Conservation (phyloP, 2,797 vertebrate genomes). For the Telmatherina bonti region DNA sequence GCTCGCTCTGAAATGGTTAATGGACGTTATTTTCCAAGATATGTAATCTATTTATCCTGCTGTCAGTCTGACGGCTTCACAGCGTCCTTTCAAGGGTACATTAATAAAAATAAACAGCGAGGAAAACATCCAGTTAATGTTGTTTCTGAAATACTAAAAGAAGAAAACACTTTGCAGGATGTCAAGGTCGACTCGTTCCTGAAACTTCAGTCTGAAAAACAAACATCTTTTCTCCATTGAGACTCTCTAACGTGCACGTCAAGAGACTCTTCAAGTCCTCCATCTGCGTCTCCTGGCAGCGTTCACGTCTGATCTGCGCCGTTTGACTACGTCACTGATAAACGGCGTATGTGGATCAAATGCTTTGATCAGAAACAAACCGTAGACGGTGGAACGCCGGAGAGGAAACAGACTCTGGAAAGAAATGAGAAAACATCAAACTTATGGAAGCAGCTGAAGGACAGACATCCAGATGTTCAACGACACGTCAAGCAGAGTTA, state of each 20-base stretch:
- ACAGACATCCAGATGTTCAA: not conserved
- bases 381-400: not conserved
- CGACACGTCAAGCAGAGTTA: not conserved
- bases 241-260: slow-evolving; percentile 2
- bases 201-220: not conserved
- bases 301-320: not conserved
- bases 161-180: not conserved
- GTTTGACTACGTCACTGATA: too few relatives aligned
- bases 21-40: not conserved
- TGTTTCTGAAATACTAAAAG: not conserved
- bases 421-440: too few relatives aligned
- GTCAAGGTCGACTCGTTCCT: not conserved
- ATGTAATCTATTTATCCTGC: not conserved
- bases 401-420: not conserved
- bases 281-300: not conserved
- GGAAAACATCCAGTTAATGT: not conserved
- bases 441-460: not conserved
- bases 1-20: not conserved
- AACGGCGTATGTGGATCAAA: too few relatives aligned
- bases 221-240: not conserved
- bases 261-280: not conserved
- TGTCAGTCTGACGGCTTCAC: not conserved
- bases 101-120: not conserved
- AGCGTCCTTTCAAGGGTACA: not conserved
- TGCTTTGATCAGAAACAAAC: not conserved